These are phyloP conservation scores for Salticus scenicus DNA, from an alignment of 2,888 invertebrate genomes.

Conservation along the genomic window DNA sequence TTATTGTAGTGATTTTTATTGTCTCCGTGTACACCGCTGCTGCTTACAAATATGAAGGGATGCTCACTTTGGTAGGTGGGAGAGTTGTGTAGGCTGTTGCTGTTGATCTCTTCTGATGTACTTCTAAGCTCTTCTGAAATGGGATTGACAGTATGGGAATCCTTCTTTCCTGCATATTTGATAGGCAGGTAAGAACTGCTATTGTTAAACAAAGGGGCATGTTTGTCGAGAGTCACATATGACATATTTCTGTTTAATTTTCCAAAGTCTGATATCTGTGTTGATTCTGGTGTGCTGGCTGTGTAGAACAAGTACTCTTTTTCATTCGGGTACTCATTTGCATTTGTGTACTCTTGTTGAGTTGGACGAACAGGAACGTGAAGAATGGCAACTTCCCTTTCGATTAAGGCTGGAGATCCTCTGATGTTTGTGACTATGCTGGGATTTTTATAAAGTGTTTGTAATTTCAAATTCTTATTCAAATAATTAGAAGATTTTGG, in stretches of 20 bases:
- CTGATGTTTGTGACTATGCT: constrained; percentile 26
- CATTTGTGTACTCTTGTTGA: neutral
- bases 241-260: neutral
- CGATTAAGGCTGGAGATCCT: constrained; percentile 39
- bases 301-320: constrained; percentile 8
- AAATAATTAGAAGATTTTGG: constrained; percentile 23
- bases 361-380: constrained; percentile 38
- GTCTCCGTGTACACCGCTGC: constrained; percentile 4
- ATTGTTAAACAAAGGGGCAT: neutral
- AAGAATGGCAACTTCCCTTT: constrained; percentile 48
- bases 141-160: neutral
- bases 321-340: neutral
- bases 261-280: neutral
- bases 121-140: neutral
- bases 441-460: constrained; percentile 37
- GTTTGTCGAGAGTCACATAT: neutral
- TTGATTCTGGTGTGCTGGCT: constrained; percentile 31
- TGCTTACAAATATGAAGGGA: constrained; percentile 45
- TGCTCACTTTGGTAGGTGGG: neutral
- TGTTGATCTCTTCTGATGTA: neutral
- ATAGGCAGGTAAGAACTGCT: neutral
- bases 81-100: neutral
- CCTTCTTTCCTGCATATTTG: neutral
- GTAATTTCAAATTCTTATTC: constrained; percentile 26
- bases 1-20: neutral